Evolutionary conservation across 1,140 invertebrate genomes (phyloP).

Genomic region (Drosophila nebulosa): DNA sequence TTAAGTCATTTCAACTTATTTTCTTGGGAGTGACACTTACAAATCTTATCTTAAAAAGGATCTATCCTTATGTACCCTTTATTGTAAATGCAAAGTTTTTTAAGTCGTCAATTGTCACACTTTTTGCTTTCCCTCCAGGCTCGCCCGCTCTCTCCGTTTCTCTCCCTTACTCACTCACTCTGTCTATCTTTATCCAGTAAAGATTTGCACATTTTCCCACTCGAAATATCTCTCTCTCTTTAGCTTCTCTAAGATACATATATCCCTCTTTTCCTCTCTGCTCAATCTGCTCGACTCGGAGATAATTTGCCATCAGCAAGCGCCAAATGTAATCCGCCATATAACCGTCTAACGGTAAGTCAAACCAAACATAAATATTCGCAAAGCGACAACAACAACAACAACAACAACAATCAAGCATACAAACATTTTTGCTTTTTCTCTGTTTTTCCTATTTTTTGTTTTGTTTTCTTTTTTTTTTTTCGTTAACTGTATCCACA

Average conservation of each 20-base stretch:
- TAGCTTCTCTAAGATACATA: neutral
- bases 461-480: slow-evolving; percentile 23
- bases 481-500: slow-evolving; percentile 72
- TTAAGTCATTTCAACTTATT: too few relatives aligned
- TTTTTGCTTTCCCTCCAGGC: neutral
- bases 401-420: slow-evolving; percentile 52
- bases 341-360: slow-evolving; percentile 76
- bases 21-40: too few relatives aligned
- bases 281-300: slow-evolving; percentile 41
- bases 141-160: neutral
- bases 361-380: slow-evolving; percentile 77
- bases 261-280: neutral
- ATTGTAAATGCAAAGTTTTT: neutral
- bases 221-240: neutral
- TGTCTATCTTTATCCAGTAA: neutral
- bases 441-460: slow-evolving; percentile 7
- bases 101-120: neutral
- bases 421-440: slow-evolving; percentile 58
- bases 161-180: too few relatives aligned
- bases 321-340: slow-evolving; percentile 75
- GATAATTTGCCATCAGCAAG: slow-evolving; percentile 72
- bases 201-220: neutral
- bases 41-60: too few relatives aligned
- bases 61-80: too few relatives aligned
- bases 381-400: slow-evolving; percentile 50